Percentiles rank a stretch among this genome's conserved stretches.
Evolutionary conservation across 2,888 invertebrate species (phyloP).

Genomic region (Trissolcus japonicus): DNA sequence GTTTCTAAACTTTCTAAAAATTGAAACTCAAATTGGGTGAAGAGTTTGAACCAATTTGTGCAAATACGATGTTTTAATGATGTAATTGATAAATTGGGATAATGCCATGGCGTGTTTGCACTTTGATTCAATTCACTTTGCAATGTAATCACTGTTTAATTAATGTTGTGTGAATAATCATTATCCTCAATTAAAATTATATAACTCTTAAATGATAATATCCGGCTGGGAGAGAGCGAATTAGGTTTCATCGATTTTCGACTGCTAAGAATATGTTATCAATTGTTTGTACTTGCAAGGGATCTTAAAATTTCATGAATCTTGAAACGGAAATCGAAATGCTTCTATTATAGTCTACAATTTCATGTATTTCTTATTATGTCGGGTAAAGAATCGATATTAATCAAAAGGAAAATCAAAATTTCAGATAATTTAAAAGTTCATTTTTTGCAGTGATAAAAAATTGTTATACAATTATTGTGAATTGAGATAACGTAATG

Average conservation of each 20-base stretch:
- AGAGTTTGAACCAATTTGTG: not conserved
- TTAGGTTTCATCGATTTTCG: slow-evolving; percentile 26
- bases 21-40: not conserved
- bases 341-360: too few species aligned
- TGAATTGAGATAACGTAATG: too few species aligned
- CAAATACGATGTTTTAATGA: not conserved
- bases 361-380: too few species aligned
- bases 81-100: slow-evolving; percentile 1
- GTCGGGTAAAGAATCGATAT: too few species aligned
- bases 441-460: too few species aligned
- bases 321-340: slow-evolving; percentile 22
- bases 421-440: too few species aligned
- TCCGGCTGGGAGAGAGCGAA: slow-evolving; percentile 7
- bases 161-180: slow-evolving; percentile 16
- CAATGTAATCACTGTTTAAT: slow-evolving; percentile 22
- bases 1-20: too few species aligned
- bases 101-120: slow-evolving; percentile 1
- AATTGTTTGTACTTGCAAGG: slow-evolving; percentile 4
- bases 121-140: slow-evolving; percentile 16
- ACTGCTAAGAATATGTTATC: slow-evolving; percentile 8
- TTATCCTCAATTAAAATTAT: slow-evolving; percentile 25
- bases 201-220: slow-evolving; percentile 22
- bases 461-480: too few species aligned
- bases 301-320: slow-evolving; percentile 24
- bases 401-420: too few species aligned